These are phyloP conservation scores for Scartelaos histophorus DNA, from an alignment of 2,113 vertebrate species.

Conservation along the genomic window DNA sequence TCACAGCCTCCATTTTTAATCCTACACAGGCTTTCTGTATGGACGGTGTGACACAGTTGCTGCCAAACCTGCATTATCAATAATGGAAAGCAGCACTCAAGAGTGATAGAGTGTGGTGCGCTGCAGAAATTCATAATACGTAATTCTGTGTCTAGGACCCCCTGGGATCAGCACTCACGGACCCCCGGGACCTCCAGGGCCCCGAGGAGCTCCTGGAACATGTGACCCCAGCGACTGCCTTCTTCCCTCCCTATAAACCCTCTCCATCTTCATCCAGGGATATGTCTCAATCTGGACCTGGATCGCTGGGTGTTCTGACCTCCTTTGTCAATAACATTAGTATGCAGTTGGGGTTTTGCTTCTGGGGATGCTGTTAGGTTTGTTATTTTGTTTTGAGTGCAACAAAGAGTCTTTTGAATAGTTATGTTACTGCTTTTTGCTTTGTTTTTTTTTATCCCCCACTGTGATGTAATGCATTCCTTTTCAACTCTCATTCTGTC, in stretches of 20 bases:
- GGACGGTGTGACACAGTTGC: not conserved
- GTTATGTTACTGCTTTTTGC: constrained; percentile 27
- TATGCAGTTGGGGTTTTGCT: constrained; percentile 36
- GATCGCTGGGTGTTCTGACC: constrained; percentile 40
- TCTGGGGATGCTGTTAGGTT: constrained; percentile 36
- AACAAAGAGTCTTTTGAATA: constrained; percentile 23
- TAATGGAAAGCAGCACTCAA: constrained; percentile 27
- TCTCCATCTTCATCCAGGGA: constrained; percentile 60
- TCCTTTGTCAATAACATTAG: constrained; percentile 39
- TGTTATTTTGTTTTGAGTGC: constrained; percentile 52
- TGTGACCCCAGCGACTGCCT: constrained; percentile 87
- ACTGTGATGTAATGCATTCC: constrained; percentile 76
- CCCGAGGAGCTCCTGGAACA: constrained; percentile 82
- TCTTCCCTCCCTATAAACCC: constrained; percentile 67
- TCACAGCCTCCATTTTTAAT: constrained; percentile 1
- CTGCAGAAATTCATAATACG: constrained; percentile 30
- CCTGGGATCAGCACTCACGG: constrained; percentile 80
- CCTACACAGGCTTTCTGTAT: constrained; percentile 6
- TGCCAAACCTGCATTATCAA: constrained; percentile 19
- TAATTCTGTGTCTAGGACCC: constrained; percentile 69
- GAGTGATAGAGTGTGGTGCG: constrained; percentile 16
- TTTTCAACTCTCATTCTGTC: constrained; percentile 58
- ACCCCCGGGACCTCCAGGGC: constrained; percentile 79
- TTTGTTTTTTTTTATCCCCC: constrained; percentile 42
- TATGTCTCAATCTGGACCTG: constrained; percentile 24